A percentile compares a stretch with the other conserved stretches of the same genome.
Conservation (phyloP, 2,797 vertebrate genomes). For the Morus bassanus region DNA sequence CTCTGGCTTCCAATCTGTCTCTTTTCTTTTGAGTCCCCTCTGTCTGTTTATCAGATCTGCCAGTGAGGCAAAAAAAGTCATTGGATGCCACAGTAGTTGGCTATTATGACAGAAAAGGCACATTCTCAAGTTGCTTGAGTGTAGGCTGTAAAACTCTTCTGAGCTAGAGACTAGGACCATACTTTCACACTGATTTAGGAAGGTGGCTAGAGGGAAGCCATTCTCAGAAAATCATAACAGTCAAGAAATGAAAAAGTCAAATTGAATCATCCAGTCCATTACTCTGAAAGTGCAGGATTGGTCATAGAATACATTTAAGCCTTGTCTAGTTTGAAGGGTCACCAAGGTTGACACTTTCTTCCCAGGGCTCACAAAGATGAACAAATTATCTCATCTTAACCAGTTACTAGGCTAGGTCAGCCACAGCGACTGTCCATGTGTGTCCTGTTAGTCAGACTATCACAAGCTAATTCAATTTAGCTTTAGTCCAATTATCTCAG, state of each 20-base stretch:
- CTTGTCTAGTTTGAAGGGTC: neutral
- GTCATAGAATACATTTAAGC: neutral
- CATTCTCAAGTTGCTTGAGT: neutral
- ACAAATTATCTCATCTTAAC: neutral
- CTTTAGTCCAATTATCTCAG: conserved; percentile 12
- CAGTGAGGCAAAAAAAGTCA: neutral
- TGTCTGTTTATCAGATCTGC: neutral
- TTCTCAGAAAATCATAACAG: neutral
- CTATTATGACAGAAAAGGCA: neutral
- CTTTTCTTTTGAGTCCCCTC: neutral
- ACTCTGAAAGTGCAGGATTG: neutral
- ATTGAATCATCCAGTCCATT: neutral
- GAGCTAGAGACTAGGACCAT: neutral
- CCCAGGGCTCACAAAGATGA: neutral
- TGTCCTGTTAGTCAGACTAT: neutral
- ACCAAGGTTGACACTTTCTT: neutral
- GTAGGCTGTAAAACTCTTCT: neutral
- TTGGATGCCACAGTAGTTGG: neutral
- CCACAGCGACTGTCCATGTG: neutral
- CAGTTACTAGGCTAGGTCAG: neutral
- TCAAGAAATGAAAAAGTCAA: neutral
- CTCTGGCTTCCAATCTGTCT: neutral
- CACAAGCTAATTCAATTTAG: conserved; percentile 5
- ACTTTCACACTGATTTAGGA: neutral
- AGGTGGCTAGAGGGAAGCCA: neutral